Percentiles rank a stretch among this genome's conserved stretches.
Conservation (phyloP, 2,888 invertebrate genomes). For the Metacarcinus magister region DNA sequence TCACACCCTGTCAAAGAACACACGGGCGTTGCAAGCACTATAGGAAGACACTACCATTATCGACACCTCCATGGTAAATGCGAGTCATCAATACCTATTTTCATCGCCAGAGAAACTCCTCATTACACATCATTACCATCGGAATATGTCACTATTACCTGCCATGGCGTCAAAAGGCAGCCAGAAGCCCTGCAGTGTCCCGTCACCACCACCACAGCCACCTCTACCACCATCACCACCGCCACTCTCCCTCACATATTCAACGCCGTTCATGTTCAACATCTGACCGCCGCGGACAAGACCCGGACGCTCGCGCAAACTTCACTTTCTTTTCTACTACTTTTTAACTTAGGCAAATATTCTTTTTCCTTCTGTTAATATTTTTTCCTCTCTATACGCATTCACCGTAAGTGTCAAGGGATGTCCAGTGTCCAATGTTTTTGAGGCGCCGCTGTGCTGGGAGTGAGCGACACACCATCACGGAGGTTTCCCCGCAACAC, state of each 20-base stretch:
- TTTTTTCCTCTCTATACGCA: neutral
- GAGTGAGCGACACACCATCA: neutral
- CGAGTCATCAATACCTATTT: neutral
- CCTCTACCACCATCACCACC: neutral
- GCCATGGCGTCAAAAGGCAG: neutral
- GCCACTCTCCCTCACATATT: conserved; percentile 21
- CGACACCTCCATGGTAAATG: neutral
- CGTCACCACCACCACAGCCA: neutral
- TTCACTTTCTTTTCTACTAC: conserved; percentile 44
- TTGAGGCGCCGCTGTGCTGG: neutral
- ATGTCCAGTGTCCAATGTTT: neutral
- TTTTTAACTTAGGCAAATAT: neutral
- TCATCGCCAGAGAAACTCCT: neutral
- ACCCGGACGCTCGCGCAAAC: neutral
- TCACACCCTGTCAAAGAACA: neutral
- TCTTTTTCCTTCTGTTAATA: neutral
- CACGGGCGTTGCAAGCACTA: neutral
- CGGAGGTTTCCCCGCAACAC: neutral
- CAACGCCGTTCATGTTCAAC: conserved; percentile 36
- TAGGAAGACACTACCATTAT: neutral
- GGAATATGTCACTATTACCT: neutral
- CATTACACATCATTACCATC: neutral
- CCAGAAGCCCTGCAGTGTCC: neutral
- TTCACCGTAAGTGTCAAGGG: neutral
- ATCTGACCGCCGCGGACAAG: conserved; percentile 1